Evolutionary conservation across 23 tunicate genomes (phyloP).

Genomic region (Styela clava): DNA sequence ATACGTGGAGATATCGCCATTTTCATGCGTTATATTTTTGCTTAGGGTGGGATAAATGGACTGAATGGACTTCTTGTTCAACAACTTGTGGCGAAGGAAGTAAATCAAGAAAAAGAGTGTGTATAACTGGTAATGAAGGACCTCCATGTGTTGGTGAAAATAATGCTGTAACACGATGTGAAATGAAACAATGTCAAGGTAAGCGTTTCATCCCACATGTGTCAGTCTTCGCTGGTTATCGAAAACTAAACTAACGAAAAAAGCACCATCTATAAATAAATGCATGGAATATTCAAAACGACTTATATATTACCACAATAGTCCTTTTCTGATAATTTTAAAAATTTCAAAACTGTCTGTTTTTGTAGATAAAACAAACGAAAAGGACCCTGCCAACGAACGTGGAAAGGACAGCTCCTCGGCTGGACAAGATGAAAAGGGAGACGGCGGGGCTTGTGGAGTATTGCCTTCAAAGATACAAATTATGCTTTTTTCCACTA

Average conservation of each 20-base stretch:
- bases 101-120: slow-evolving; percentile 9
- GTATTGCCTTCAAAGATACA: not conserved
- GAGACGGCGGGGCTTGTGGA: not conserved
- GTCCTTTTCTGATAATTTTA: too few species aligned
- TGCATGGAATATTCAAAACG: too few species aligned
- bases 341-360: too few species aligned
- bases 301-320: too few species aligned
- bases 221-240: too few species aligned
- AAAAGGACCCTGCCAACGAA: not conserved
- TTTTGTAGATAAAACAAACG: not conserved
- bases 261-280: too few species aligned
- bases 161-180: not conserved
- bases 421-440: not conserved
- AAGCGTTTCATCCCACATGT: too few species aligned
- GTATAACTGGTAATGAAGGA: slow-evolving; percentile 1
- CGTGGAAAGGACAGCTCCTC: not conserved
- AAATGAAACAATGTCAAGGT: slow-evolving; percentile 3
- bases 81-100: slow-evolving; percentile 23
- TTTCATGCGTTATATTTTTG: too few species aligned
- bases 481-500: not conserved
- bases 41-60: slow-evolving; percentile 18
- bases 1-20: too few species aligned
- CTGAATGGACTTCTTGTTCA: slow-evolving; percentile 19
- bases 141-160: slow-evolving; percentile 10
- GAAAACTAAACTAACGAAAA: too few species aligned